These are phyloP conservation scores for Selene dorsalis DNA, from an alignment of 2,797 vertebrate species.

Conservation along the genomic window DNA sequence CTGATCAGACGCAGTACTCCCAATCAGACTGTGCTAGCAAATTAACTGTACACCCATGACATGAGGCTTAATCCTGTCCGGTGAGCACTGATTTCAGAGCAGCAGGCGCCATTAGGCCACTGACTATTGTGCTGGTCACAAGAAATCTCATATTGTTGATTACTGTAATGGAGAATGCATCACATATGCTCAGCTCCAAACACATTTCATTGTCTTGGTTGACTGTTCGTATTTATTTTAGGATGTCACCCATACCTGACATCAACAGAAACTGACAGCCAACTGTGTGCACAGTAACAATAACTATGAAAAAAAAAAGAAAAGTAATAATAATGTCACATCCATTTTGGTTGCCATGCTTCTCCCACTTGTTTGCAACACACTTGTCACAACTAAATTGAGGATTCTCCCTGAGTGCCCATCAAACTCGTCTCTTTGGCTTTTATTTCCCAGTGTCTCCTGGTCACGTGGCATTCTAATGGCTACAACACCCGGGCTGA, in stretches of 20 bases:
- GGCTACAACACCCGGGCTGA: background rate
- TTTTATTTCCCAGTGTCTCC: constrained; percentile 17
- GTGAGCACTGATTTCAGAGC: constrained; percentile 35
- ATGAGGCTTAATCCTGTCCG: constrained; percentile 21
- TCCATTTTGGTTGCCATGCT: constrained; percentile 27
- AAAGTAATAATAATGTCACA: constrained; percentile 22
- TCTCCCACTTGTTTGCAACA: constrained; percentile 41
- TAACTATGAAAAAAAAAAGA: background rate
- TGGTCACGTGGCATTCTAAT: background rate
- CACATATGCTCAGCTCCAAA: constrained; percentile 5
- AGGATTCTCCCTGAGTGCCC: constrained; percentile 46
- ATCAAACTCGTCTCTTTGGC: constrained; percentile 15
- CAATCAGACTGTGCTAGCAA: constrained; percentile 37
- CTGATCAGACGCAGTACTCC: constrained; percentile 26
- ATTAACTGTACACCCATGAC: constrained; percentile 20
- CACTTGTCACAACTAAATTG: constrained; percentile 52
- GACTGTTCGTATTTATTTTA: constrained; percentile 51
- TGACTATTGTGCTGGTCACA: background rate
- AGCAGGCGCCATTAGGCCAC: constrained; percentile 24
- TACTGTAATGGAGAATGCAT: background rate
- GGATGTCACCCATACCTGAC: constrained; percentile 40
- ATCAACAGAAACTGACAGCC: constrained; percentile 50
- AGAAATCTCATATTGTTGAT: constrained; percentile 7
- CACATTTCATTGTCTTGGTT: constrained; percentile 20
- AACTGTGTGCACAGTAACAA: constrained; percentile 15